These are phyloP conservation scores for Melanaphis sacchari DNA, from an alignment of 1,140 invertebrate genomes.

Conservation along the genomic window DNA sequence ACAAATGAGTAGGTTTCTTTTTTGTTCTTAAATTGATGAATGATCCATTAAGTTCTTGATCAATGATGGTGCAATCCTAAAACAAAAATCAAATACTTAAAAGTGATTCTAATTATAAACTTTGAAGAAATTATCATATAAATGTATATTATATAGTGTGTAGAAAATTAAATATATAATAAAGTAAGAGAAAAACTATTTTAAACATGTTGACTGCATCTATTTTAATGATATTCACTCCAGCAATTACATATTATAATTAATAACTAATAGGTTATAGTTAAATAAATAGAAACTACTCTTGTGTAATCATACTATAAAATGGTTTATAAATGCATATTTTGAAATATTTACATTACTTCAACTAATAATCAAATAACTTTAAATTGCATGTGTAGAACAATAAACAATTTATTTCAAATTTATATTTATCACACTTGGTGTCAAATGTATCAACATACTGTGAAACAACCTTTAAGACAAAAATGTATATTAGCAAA, in stretches of 20 bases:
- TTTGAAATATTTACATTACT: too few species aligned
- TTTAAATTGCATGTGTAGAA: too few species aligned
- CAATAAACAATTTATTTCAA: too few species aligned
- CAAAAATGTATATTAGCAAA: not conserved
- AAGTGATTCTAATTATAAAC: not conserved
- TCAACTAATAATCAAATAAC: too few species aligned
- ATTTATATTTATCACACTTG: too few species aligned
- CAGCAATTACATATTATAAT: not conserved
- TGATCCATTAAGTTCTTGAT: constrained; percentile 53
- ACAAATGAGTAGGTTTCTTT: not conserved
- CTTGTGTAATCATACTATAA: too few species aligned
- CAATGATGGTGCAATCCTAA: constrained; percentile 52
- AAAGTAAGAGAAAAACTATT: not conserved
- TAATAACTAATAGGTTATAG: not conserved
- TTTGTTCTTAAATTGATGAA: constrained; percentile 45
- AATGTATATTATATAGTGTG: not conserved
- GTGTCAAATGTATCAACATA: too few species aligned
- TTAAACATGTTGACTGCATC: not conserved
- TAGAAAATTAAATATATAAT: not conserved
- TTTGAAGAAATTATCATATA: not conserved
- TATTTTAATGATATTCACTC: not conserved
- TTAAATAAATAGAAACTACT: not conserved
- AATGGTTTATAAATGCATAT: too few species aligned
- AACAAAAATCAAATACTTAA: not conserved
- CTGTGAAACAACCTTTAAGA: not conserved